A percentile compares a stretch with the other conserved stretches of the same genome.
phyloP scores from a whole-genome alignment of 2,113 vertebrate species.

The Macroglossus sobrinus region DNA sequence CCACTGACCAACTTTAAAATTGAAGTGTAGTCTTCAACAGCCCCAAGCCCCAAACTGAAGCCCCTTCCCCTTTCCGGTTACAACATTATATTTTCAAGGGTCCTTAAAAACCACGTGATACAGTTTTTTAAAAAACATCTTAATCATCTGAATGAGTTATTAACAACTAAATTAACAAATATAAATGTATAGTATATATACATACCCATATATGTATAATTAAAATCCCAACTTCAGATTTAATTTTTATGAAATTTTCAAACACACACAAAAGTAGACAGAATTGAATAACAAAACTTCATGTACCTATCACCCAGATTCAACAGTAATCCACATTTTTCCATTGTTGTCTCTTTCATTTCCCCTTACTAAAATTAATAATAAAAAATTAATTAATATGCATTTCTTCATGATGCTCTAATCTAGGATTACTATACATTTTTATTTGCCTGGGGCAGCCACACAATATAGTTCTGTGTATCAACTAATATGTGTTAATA shows the following conservation, averaged over 20 bases:
- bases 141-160: neutral
- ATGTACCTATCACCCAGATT: neutral
- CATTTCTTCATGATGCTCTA: neutral
- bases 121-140: neutral
- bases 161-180: neutral
- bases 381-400: neutral
- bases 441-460: neutral
- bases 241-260: neutral
- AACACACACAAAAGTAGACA: neutral
- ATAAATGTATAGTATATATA: neutral
- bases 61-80: neutral
- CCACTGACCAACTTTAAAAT: neutral
- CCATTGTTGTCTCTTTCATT: neutral
- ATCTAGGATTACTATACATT: neutral
- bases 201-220: neutral
- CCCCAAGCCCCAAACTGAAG: neutral
- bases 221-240: constrained; percentile 5
- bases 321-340: neutral
- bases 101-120: neutral
- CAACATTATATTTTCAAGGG: neutral
- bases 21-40: neutral
- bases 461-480: neutral
- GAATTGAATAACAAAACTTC: neutral
- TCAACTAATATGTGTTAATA: neutral
- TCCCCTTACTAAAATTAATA: neutral